Conservation (phyloP, 2,113 vertebrate genomes). For the Halcyon senegalensis region DNA sequence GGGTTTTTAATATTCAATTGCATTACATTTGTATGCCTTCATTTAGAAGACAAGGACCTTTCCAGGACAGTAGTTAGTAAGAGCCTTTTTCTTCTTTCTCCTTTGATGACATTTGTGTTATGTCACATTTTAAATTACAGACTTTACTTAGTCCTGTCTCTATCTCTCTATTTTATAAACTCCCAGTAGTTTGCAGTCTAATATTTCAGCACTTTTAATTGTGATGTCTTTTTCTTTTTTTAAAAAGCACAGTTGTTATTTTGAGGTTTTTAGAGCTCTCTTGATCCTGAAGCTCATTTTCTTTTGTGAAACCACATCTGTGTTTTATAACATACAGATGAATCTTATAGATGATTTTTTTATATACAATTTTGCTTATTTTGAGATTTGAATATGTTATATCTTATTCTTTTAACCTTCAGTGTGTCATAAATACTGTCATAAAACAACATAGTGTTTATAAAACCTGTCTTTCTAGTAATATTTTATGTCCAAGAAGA, state of each 20-base stretch:
- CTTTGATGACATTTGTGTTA: not conserved
- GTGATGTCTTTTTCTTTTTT: not conserved
- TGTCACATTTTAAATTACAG: not conserved
- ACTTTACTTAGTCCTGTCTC: not conserved
- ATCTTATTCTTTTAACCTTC: not conserved
- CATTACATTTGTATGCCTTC: not conserved
- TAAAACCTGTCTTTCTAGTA: not conserved
- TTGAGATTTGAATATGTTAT: not conserved
- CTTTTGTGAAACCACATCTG: not conserved
- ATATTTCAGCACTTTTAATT: not conserved
- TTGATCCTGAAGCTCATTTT: not conserved
- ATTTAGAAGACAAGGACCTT: not conserved
- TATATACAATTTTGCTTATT: not conserved
- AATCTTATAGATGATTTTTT: not conserved
- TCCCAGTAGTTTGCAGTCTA: not conserved
- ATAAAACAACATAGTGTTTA: not conserved
- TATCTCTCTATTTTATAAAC: not conserved
- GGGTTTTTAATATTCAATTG: not conserved
- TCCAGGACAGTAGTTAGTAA: not conserved
- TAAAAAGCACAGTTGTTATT: not conserved
- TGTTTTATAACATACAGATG: not conserved
- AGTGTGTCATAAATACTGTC: not conserved
- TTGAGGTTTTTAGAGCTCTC: not conserved
- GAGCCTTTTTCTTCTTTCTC: not conserved
- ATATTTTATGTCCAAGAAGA: slow-evolving; percentile 14